Evolutionary conservation across 2,888 invertebrate species (phyloP), one percentile per base, ranked within the genome.

Genomic region (Meteorus cinctellus): DNA sequence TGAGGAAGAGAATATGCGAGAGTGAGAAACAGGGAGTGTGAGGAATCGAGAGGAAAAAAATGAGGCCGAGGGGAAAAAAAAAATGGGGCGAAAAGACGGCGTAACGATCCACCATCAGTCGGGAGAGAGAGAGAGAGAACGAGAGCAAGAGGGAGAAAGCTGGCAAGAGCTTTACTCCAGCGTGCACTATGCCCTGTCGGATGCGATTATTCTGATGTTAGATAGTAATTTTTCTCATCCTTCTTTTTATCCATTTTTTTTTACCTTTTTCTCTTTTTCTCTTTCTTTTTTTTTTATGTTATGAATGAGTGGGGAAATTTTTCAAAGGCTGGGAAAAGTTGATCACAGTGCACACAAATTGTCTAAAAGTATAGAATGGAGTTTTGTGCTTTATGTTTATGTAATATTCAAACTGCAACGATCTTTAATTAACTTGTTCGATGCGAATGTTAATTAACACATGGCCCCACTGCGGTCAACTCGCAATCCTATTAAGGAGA

Each of bases 351-450:
- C 1, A 8, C 19, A 19, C 19, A 19, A 4, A 55, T 55, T 55
- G n/a, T 55, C n/a, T 55, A 6, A 31, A 60, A 60, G 29, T 8
- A 16, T 29, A 62, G 29, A 31, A 62, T 12, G n/a, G 27, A 65
- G 12, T 36, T 31, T 24, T 24, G 36, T 65, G n/a, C 29, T 63
- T 27, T 60, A 60, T 29, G 14, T 29, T 27, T 19, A 62, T 27
- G 16, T 16, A 51, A 75, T 67, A 80, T 77, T 77, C 79, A 82
- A 80, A 74, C 76, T 78, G 78, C 73, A 66, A 72, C 77, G 76
- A 81, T 31, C 76, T 77, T 77, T 80, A 82, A 83, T 83, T 82
- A 81, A 81, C 77, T 81, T 81, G 78, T 80, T 80, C 77, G 77
- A 77, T 81, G 74, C 48, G 36, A n/a, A 34, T 72, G 76, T 80